Evolutionary conservation across 2,888 invertebrate genomes (phyloP), one percentile per base, ranked within the genome.

Genomic region (Dynastes hyllus): DNA sequence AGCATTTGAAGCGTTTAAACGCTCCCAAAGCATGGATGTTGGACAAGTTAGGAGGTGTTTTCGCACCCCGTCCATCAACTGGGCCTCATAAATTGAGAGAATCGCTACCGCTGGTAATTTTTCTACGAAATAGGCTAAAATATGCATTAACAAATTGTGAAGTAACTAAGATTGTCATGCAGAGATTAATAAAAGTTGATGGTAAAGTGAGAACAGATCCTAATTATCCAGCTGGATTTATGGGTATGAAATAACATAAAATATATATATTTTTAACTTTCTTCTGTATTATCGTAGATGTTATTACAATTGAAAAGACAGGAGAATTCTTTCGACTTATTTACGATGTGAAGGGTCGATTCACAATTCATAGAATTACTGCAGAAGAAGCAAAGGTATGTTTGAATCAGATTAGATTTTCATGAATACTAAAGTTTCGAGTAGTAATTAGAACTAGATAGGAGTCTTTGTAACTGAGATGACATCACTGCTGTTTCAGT

Each of bases 1-100:
- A 99, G 92, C 99, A 99, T 92, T 93, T 99, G 93, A 99, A 99
- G 95, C 98, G 99, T 91, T 93, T 99, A 88, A 95, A 96, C 90
- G 99, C 99, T 80, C 99, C 99, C 11, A 98, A 98, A 91, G 97
- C 99, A 95, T 99, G 99, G 99, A 99, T 99, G 98, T 94, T 99
- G 93, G 99, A 98, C 93, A 99, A 99, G 91, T 92, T 99, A 86
- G 97, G 98, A 83, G 99, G 99, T 88, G 97, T 97, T 80, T 99
- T 97, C 89, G 99, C 99, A 84, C 99, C 99, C 82, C 95, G 98
- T 87, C 99, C 99, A 81, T 96, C 97, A 88, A 95, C 97, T 83
- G 99, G 99, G 79, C 99, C 99, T 80, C 99, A 99, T 93, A 98
- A 98, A 90, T 91, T 98, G 84, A 93, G 99, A 85, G 99, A 99